A percentile compares a stretch with the other conserved stretches of the same genome.
These are phyloP conservation scores for Rhopalosiphum padi DNA, from an alignment of 1,140 invertebrate genomes.

Conservation along the genomic window DNA sequence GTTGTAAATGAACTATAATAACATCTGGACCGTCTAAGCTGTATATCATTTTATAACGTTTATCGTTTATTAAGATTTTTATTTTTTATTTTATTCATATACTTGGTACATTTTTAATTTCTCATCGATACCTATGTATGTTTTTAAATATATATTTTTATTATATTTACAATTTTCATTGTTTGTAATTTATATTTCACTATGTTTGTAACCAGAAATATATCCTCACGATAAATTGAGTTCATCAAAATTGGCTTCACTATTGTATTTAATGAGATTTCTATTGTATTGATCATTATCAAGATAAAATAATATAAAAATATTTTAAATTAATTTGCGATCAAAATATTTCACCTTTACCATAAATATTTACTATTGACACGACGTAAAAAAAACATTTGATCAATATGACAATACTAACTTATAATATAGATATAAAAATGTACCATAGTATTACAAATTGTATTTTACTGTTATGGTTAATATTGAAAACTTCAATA, in stretches of 20 bases:
- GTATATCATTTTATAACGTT: not conserved
- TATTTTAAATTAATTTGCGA: not conserved
- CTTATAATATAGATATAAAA: too few species aligned
- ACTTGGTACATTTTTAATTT: not conserved
- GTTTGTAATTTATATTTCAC: not conserved
- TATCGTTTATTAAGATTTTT: not conserved
- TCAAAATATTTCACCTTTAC: not conserved
- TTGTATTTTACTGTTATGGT: too few species aligned
- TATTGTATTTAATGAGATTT: not conserved
- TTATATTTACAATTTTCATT: not conserved
- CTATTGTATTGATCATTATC: not conserved
- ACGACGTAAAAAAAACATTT: too few species aligned
- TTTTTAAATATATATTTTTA: not conserved
- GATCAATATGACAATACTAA: too few species aligned
- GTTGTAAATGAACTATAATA: conserved; percentile 2
- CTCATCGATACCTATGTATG: not conserved
- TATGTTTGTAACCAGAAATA: not conserved
- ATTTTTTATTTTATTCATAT: too few species aligned
- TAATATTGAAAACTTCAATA: too few species aligned
- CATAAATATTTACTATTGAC: too few species aligned
- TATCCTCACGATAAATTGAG: not conserved
- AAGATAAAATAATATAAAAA: not conserved
- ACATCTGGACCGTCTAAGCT: conserved; percentile 12
- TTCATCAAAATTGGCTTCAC: not conserved
- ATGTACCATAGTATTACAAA: too few species aligned